phyloP scores from a whole-genome alignment of 1,140 invertebrate genomes.

The Hestina assimilis region DNA sequence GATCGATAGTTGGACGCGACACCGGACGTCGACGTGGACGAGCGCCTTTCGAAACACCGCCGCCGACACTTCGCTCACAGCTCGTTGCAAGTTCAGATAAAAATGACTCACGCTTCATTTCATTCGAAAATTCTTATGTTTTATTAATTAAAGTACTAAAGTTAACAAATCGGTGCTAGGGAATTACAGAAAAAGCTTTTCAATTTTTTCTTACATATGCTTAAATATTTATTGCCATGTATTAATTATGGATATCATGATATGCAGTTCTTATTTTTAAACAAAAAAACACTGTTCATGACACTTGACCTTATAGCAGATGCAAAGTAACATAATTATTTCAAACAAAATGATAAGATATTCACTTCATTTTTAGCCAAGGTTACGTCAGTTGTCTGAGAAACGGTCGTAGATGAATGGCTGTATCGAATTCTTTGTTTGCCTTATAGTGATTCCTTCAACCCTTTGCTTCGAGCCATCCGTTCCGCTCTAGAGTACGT shows the following conservation, averaged over 20 bases:
- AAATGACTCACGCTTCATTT: constrained; percentile 44
- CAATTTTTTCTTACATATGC: background rate
- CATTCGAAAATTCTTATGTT: constrained; percentile 32
- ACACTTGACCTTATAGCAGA: constrained; percentile 2
- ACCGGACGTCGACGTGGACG: constrained; percentile 68
- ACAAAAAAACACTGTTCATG: background rate
- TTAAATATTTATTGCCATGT: background rate
- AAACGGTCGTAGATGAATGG: constrained; percentile 50
- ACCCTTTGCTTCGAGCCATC: constrained; percentile 64
- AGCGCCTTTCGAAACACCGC: constrained; percentile 71
- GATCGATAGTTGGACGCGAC: constrained; percentile 76
- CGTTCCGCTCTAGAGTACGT: constrained; percentile 71
- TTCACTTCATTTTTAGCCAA: background rate
- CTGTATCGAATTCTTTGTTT: constrained; percentile 71
- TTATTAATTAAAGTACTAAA: constrained; percentile 2
- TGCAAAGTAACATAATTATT: background rate
- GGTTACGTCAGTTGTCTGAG: constrained; percentile 26
- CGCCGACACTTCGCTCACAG: constrained; percentile 44
- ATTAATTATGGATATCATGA: background rate
- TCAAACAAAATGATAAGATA: background rate
- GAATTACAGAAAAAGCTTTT: background rate
- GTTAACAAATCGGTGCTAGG: background rate
- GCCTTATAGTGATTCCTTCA: constrained; percentile 55
- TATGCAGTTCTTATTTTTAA: background rate
- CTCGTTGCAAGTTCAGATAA: constrained; percentile 50